Evolutionary conservation across 2,888 invertebrate species (phyloP).

Genomic region (Bhutanitis thaidina): DNA sequence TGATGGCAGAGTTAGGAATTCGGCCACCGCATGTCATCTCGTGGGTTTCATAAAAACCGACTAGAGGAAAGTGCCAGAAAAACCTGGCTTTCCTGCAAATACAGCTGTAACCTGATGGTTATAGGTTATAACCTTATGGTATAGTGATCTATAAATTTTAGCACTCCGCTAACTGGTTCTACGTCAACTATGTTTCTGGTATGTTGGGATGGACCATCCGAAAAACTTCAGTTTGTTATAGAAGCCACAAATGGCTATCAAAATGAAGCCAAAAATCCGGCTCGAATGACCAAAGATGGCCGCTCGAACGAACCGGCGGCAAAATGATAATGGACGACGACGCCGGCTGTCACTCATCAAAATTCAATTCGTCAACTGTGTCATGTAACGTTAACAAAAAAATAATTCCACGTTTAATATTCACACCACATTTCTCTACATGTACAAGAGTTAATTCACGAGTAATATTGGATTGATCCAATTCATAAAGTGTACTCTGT

Average conservation of each 20-base stretch:
- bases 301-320: slow-evolving; percentile 35
- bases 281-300: slow-evolving; percentile 27
- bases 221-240: not conserved
- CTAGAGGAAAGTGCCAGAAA: no score
- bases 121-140: no score
- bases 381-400: slow-evolving; percentile 42
- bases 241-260: not conserved
- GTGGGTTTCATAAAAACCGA: no score
- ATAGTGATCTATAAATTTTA: no score
- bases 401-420: not conserved
- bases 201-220: not conserved
- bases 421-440: not conserved
- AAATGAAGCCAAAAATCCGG: slow-evolving; percentile 4
- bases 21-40: no score
- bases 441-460: not conserved
- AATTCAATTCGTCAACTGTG: slow-evolving; percentile 71
- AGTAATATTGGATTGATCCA: not conserved
- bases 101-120: no score
- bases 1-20: no score
- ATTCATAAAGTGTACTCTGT: not conserved
- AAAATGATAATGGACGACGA: slow-evolving; percentile 61
- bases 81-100: no score
- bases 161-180: no score
- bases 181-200: no score
- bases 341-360: slow-evolving; percentile 65